phyloP scores from a whole-genome alignment of 2,888 invertebrate species.

The Orthosia gracilis region DNA sequence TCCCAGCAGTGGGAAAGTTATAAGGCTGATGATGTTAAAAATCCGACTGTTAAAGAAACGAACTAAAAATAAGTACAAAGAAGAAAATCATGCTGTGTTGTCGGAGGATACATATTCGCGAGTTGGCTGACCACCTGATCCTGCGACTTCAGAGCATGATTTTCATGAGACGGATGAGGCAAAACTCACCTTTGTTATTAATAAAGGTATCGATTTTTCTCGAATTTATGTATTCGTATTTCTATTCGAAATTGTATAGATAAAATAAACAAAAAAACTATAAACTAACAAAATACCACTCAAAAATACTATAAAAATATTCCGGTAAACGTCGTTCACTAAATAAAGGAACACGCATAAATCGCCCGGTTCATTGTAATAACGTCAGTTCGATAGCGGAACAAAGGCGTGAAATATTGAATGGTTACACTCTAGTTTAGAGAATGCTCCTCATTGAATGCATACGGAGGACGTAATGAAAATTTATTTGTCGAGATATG shows the following conservation, averaged over 20 bases:
- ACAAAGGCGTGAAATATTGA: slow-evolving; percentile 77
- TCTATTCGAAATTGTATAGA: not conserved
- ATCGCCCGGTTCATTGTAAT: slow-evolving; percentile 70
- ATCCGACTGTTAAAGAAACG: too few relatives aligned
- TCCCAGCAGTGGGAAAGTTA: too few relatives aligned
- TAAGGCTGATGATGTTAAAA: too few relatives aligned
- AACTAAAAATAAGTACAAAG: too few relatives aligned
- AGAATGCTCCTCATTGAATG: slow-evolving; percentile 75
- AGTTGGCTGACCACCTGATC: too few relatives aligned
- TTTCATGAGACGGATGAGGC: too few relatives aligned
- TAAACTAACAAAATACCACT: slow-evolving; percentile 4
- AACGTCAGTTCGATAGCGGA: slow-evolving; percentile 59
- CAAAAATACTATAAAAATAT: slow-evolving; percentile 51
- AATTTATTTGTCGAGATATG: slow-evolving; percentile 20
- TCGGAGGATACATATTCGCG: too few relatives aligned
- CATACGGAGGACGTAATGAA: slow-evolving; percentile 51
- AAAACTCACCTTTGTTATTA: too few relatives aligned
- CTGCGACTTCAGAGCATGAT: too few relatives aligned
- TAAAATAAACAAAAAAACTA: not conserved
- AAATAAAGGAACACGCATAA: slow-evolving; percentile 75
- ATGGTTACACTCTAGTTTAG: slow-evolving; percentile 68
- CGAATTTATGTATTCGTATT: not conserved
- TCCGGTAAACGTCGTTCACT: slow-evolving; percentile 66
- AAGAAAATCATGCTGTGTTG: too few relatives aligned
- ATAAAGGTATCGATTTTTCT: too few relatives aligned